Percentiles rank a stretch among this genome's conserved stretches.
These are phyloP conservation scores for Rhabditoides inermis DNA, from an alignment of 2,888 invertebrate species.

Conservation along the genomic window DNA sequence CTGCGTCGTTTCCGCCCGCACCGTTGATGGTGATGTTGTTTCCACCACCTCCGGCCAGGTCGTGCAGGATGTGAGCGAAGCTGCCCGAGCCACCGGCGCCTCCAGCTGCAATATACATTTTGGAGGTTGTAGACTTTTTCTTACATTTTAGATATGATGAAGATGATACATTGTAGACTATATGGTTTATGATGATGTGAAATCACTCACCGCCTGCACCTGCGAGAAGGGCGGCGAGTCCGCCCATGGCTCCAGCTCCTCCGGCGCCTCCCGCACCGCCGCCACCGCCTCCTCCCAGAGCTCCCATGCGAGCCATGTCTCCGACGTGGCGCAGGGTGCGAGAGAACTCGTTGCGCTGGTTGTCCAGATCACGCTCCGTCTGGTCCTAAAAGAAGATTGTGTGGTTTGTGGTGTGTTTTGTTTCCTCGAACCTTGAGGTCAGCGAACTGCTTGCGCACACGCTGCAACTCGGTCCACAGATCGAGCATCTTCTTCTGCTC, in stretches of 20 bases:
- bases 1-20: slow-evolving; percentile 9
- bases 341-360: slow-evolving; percentile 39
- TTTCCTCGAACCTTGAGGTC: slow-evolving; percentile 40
- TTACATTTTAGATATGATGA: no score
- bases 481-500: slow-evolving; percentile 52
- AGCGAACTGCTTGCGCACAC: slow-evolving; percentile 47
- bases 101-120: no score
- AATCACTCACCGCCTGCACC: neutral
- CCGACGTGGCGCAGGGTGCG: slow-evolving; percentile 31
- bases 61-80: no score
- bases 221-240: neutral
- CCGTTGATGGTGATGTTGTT: no score
- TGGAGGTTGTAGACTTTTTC: no score
- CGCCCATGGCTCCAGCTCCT: slow-evolving; percentile 5
- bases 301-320: slow-evolving; percentile 16
- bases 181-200: neutral
- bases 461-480: slow-evolving; percentile 48
- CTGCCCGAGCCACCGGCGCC: no score
- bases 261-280: slow-evolving; percentile 15
- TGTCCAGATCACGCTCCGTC: slow-evolving; percentile 36
- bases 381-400: no score
- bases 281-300: slow-evolving; percentile 16
- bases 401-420: no score
- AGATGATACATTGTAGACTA: no score
- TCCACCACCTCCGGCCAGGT: no score